Conservation (phyloP, 1,140 invertebrate genomes). For the Acromyrmex echinatior region DNA sequence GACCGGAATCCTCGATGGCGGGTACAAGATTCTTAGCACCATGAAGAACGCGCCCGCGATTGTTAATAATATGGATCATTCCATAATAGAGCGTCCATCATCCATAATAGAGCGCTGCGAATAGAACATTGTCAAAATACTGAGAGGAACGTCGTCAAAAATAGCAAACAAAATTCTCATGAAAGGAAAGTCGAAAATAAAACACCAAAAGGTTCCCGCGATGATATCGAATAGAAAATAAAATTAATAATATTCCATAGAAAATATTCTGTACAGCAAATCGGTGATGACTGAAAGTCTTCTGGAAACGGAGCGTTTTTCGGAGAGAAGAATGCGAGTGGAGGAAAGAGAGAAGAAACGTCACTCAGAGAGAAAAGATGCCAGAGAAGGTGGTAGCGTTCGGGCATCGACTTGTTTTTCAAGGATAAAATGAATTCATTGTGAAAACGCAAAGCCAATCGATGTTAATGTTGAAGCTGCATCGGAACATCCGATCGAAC, state of each 20-base stretch:
- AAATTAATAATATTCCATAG: not conserved
- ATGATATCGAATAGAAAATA: not conserved
- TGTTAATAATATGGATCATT: conserved; percentile 39
- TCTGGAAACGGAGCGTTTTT: not conserved
- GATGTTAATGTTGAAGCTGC: not conserved
- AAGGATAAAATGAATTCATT: conserved; percentile 35
- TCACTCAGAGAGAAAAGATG: conserved; percentile 11
- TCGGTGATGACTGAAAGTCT: not conserved
- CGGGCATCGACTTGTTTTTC: conserved; percentile 29
- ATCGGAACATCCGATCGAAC: conserved; percentile 14
- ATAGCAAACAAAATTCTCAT: not conserved
- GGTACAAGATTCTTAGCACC: conserved; percentile 17
- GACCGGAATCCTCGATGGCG: conserved; percentile 72
- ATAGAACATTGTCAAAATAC: not conserved
- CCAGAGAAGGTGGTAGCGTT: conserved; percentile 1
- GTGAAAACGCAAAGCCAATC: conserved; percentile 25
- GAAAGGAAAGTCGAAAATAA: not conserved
- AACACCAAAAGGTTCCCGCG: not conserved
- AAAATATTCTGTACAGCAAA: not conserved
- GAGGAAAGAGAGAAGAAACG: conserved; percentile 4
- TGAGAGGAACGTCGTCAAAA: not conserved
- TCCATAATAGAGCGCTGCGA: conserved; percentile 9
- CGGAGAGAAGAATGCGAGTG: conserved; percentile 12
- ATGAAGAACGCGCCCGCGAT: conserved; percentile 14
- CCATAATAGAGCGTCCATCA: not conserved